Percentiles rank a stretch among this genome's conserved stretches.
Evolutionary conservation across 2,113 vertebrate genomes (phyloP).

Genomic region (Leucosticte australis): DNA sequence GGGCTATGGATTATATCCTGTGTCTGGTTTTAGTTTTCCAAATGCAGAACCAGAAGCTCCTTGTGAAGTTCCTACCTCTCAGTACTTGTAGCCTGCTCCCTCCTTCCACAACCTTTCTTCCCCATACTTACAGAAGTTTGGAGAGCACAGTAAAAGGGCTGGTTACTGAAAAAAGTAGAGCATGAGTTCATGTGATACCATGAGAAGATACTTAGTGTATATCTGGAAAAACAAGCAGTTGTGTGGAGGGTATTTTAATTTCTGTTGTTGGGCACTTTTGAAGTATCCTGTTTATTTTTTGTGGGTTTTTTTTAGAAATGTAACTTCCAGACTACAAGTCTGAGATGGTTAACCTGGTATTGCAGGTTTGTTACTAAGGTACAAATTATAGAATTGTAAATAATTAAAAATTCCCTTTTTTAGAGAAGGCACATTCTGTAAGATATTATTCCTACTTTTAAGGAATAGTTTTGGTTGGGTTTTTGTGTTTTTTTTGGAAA

Average conservation of each 20-base stretch:
- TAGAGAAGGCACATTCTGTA: background rate
- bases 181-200: background rate
- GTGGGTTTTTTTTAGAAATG: background rate
- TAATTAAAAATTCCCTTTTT: background rate
- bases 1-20: background rate
- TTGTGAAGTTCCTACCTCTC: background rate
- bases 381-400: background rate
- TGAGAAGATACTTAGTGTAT: background rate
- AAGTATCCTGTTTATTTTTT: background rate
- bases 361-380: background rate
- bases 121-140: background rate
- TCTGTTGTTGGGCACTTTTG: background rate
- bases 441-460: background rate
- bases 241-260: background rate
- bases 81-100: background rate
- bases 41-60: background rate
- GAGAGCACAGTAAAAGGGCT: background rate
- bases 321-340: background rate
- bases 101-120: background rate
- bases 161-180: background rate
- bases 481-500: background rate
- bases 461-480: background rate
- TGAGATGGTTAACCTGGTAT: background rate
- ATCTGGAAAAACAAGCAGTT: background rate
- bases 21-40: background rate